Percentiles rank a stretch among this genome's conserved stretches.
Conservation (phyloP, 2,888 invertebrate genomes). For the Schrankia costaestrigalis region DNA sequence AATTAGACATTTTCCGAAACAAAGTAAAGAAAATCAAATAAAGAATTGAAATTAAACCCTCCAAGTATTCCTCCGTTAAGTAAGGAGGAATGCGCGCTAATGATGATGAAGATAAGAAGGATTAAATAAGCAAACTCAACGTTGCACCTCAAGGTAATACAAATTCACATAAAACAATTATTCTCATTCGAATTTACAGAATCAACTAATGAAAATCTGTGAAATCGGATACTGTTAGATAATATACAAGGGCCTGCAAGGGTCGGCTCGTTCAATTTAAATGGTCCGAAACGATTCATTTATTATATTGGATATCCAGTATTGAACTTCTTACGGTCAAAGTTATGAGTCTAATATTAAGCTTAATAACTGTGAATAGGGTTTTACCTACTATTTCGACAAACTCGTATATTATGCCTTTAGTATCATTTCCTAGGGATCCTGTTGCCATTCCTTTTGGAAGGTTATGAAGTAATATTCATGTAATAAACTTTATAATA, state of each 20-base stretch:
- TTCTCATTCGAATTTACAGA: neutral
- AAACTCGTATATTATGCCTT: neutral
- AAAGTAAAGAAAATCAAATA: too few relatives aligned
- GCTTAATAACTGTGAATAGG: constrained; percentile 5
- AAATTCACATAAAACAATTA: too few relatives aligned
- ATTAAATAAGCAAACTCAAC: too few relatives aligned
- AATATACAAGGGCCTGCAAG: constrained; percentile 4
- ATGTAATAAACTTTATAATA: too few relatives aligned
- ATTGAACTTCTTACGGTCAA: constrained; percentile 4
- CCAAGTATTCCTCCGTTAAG: too few relatives aligned
- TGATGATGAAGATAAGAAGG: too few relatives aligned
- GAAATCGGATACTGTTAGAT: constrained; percentile 2
- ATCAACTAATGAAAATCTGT: constrained; percentile 6
- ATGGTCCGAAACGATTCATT: constrained; percentile 8
- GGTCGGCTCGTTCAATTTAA: constrained; percentile 6
- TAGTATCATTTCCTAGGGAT: neutral
- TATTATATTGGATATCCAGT: constrained; percentile 5
- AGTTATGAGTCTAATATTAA: constrained; percentile 6
- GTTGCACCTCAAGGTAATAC: too few relatives aligned
- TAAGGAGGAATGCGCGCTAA: too few relatives aligned
- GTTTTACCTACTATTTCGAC: constrained; percentile 1
- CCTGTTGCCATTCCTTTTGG: too few relatives aligned
- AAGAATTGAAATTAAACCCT: too few relatives aligned
- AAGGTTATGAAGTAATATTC: too few relatives aligned
- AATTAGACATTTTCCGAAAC: too few relatives aligned